These are phyloP conservation scores for Drosophila anceps DNA, from an alignment of 2,888 invertebrate species.

Conservation along the genomic window DNA sequence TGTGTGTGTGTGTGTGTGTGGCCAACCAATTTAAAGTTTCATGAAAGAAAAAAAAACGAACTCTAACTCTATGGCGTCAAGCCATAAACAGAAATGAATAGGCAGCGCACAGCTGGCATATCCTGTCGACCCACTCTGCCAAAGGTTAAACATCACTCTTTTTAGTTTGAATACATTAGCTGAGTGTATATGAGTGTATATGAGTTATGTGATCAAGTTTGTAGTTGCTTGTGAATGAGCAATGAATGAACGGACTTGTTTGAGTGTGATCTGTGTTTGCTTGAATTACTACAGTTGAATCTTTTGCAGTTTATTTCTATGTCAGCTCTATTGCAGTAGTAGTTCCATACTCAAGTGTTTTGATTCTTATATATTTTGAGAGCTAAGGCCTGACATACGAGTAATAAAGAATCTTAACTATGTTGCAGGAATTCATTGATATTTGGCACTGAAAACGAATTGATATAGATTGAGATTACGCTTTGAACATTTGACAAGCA, in stretches of 20 bases:
- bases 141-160: slow-evolving; percentile 14
- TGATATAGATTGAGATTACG: too few species aligned
- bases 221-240: neutral
- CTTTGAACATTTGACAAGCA: too few species aligned
- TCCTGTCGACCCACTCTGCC: neutral
- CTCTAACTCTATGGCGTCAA: slow-evolving; percentile 34
- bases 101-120: slow-evolving; percentile 8
- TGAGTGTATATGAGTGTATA: neutral
- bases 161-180: neutral
- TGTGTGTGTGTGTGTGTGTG: slow-evolving; percentile 30
- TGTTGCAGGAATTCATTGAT: too few species aligned
- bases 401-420: too few species aligned
- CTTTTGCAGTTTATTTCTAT: too few species aligned
- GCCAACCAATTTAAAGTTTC: slow-evolving; percentile 41
- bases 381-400: too few species aligned
- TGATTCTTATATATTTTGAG: too few species aligned
- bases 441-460: too few species aligned
- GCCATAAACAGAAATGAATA: slow-evolving; percentile 44
- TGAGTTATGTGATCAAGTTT: neutral
- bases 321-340: too few species aligned
- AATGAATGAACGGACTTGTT: neutral
- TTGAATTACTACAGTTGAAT: too few species aligned
- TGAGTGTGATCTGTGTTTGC: too few species aligned
- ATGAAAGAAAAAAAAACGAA: slow-evolving; percentile 23
- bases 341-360: too few species aligned